A percentile compares a stretch with the other conserved stretches of the same genome.
These are phyloP conservation scores for Scomber scombrus DNA, from an alignment of 2,113 vertebrate species.

Conservation along the genomic window DNA sequence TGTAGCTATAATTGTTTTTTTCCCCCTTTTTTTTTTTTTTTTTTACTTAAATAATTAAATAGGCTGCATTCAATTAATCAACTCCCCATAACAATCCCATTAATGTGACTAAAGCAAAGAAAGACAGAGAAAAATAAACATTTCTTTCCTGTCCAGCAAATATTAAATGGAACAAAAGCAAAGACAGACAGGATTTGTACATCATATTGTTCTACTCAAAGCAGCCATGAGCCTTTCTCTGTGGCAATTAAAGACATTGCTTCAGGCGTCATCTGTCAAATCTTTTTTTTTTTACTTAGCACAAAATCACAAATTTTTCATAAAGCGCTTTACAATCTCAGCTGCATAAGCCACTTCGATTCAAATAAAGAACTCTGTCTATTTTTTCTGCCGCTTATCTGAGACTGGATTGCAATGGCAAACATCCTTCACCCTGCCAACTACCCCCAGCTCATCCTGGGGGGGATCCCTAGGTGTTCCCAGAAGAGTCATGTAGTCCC, in stretches of 20 bases:
- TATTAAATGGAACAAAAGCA: constrained; percentile 8
- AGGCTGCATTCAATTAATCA: constrained; percentile 24
- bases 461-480: too few species aligned
- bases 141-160: constrained; percentile 32
- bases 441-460: too few species aligned
- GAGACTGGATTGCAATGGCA: too few species aligned
- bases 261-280: too few species aligned
- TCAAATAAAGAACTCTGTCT: too few species aligned
- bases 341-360: too few species aligned
- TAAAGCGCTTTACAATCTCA: background rate
- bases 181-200: background rate
- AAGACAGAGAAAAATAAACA: background rate
- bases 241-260: constrained; percentile 14
- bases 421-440: too few species aligned
- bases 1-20: constrained; percentile 11
- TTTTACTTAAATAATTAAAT: constrained; percentile 22
- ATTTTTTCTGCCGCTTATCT: too few species aligned
- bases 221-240: background rate
- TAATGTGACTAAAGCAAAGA: constrained; percentile 32
- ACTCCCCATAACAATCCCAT: constrained; percentile 14
- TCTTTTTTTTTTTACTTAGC: too few species aligned
- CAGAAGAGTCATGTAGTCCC: too few species aligned
- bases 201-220: constrained; percentile 7
- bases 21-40: background rate
- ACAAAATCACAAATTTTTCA: background rate